phyloP scores from a whole-genome alignment of 1,140 invertebrate genomes.

The Schlechtendalia chinensis region DNA sequence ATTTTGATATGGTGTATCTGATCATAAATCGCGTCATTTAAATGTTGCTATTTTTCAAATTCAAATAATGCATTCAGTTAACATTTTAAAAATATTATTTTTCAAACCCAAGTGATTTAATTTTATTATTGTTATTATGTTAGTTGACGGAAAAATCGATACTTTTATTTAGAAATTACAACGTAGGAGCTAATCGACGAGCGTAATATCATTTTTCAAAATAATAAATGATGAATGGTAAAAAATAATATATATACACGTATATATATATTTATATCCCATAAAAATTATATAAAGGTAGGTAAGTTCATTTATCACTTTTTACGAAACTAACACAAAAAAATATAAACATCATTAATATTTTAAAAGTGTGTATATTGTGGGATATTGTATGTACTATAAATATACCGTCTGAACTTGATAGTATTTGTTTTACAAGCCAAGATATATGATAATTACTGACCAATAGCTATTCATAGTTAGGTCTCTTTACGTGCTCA shows the following conservation, averaged over 20 bases:
- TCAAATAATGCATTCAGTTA: neutral
- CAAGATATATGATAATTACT: neutral
- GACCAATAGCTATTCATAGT: too few relatives aligned
- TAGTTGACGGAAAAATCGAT: conserved; percentile 27
- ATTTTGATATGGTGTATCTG: neutral
- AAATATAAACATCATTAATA: conserved; percentile 37
- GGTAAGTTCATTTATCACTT: conserved; percentile 41
- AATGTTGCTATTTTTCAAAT: neutral
- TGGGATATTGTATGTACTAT: neutral
- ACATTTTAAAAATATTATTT: conserved; percentile 2
- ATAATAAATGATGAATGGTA: conserved; percentile 34
- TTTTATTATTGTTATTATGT: neutral
- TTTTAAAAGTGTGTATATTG: conserved; percentile 30
- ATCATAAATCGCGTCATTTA: neutral
- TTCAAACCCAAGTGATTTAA: neutral
- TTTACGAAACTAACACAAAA: conserved; percentile 31
- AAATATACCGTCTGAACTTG: neutral
- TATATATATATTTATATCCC: too few relatives aligned
- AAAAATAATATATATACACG: neutral
- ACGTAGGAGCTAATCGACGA: conserved; percentile 22
- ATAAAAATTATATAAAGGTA: neutral
- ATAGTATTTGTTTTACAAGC: conserved; percentile 14
- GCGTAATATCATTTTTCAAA: conserved; percentile 23
- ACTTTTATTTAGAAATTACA: neutral
- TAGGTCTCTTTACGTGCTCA: too few relatives aligned